Conservation (phyloP, 2,113 vertebrate genomes). For the Suncus etruscus region DNA sequence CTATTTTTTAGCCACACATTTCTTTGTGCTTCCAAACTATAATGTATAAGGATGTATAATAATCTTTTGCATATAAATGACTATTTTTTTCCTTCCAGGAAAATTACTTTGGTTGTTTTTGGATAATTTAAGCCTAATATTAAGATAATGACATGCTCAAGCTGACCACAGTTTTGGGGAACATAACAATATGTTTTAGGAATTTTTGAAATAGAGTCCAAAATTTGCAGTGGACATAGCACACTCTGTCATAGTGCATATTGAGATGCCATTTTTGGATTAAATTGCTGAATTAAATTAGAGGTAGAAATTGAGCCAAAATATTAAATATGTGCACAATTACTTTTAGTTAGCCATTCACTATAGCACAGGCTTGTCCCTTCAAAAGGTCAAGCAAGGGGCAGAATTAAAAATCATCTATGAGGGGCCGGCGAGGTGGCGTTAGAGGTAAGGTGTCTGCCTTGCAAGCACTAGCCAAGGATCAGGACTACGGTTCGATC, state of each 20-base stretch:
- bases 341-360: constrained; percentile 49
- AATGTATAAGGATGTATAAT: constrained; percentile 47
- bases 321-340: constrained; percentile 9
- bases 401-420: constrained; percentile 47
- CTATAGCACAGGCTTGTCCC: constrained; percentile 16
- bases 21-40: constrained; percentile 69
- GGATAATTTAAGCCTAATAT: constrained; percentile 52
- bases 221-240: constrained; percentile 28
- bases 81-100: constrained; percentile 21
- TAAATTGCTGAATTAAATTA: constrained; percentile 79
- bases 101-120: constrained; percentile 56
- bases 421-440: no score
- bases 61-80: constrained; percentile 64
- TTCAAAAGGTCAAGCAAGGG: constrained; percentile 46
- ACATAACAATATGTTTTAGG: constrained; percentile 38
- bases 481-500: no score
- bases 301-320: constrained; percentile 68
- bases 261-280: constrained; percentile 59
- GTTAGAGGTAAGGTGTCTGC: no score
- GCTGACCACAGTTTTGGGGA: constrained; percentile 59
- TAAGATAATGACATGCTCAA: constrained; percentile 64
- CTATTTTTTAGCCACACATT: constrained; percentile 66
- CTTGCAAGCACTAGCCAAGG: no score
- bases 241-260: constrained; percentile 8
- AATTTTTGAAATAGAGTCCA: constrained; percentile 66